These are phyloP conservation scores for Pterocles gutturalis DNA, from an alignment of 2,113 vertebrate genomes.

Conservation along the genomic window DNA sequence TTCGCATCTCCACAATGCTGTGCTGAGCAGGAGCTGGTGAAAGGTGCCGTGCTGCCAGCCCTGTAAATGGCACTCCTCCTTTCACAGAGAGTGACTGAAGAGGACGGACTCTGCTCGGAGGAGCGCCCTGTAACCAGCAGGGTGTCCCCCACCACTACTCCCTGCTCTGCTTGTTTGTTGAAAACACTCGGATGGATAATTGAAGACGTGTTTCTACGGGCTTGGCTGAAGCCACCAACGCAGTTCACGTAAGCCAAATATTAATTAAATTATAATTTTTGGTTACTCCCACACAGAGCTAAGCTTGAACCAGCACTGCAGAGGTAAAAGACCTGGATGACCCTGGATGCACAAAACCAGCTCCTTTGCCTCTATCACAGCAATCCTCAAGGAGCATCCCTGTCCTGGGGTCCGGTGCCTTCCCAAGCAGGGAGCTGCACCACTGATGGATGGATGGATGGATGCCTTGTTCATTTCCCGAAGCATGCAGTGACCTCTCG, in stretches of 20 bases:
- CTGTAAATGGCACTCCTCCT: not conserved
- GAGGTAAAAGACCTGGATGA: not conserved
- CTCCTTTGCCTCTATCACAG: not conserved
- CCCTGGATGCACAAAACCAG: not conserved
- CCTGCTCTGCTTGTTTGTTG: not conserved
- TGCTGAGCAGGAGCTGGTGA: not conserved
- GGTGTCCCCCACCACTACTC: rapidly evolving
- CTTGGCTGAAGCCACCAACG: not conserved
- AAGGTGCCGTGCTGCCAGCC: not conserved
- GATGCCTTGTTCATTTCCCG: not conserved
- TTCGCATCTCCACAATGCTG: not conserved
- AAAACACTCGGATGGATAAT: not conserved
- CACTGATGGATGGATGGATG: rapidly evolving
- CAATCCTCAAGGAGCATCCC: not conserved
- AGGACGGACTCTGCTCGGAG: not conserved
- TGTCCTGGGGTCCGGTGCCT: not conserved
- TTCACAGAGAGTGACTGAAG: not conserved
- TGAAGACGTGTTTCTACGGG: not conserved
- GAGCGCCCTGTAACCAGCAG: not conserved
- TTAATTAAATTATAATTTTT: not conserved
- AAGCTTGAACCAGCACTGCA: not conserved
- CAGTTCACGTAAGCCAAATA: not conserved
- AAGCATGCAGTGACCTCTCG: constrained; percentile 16
- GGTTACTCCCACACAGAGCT: not conserved
- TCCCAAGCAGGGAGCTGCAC: not conserved